phyloP scores from a whole-genome alignment of 2,113 vertebrate species.

The Leptodactylus fuscus region DNA sequence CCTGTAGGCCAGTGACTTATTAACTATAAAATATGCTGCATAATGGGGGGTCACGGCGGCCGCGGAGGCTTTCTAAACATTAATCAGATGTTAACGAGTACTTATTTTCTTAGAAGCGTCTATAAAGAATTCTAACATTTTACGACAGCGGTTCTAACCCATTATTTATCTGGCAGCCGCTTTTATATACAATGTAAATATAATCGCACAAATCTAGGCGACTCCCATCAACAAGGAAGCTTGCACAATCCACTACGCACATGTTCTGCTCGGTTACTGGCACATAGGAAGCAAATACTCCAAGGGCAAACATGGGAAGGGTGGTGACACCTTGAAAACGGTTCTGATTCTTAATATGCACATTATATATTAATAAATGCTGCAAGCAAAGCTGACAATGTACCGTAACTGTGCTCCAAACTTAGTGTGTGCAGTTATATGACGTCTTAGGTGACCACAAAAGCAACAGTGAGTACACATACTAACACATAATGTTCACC shows the following conservation, averaged over 20 bases:
- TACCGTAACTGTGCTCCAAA: no score
- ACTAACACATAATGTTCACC: no score
- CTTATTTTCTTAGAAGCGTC: neutral
- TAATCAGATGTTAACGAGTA: neutral
- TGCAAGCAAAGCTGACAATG: neutral
- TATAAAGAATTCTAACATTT: neutral
- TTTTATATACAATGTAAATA: conserved; percentile 9
- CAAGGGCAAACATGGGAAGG: conserved; percentile 5
- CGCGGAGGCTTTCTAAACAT: neutral
- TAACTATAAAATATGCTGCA: neutral
- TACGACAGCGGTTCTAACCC: neutral
- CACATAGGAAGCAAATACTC: neutral
- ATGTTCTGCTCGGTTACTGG: neutral
- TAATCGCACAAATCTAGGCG: neutral
- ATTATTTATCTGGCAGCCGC: neutral
- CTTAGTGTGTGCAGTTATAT: no score
- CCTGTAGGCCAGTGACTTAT: neutral
- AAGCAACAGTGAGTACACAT: no score
- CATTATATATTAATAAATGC: neutral
- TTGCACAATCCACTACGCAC: neutral
- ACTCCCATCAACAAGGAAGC: conserved; percentile 24
- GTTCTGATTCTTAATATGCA: neutral
- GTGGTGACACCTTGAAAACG: neutral
- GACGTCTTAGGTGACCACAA: no score
- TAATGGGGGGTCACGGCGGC: neutral